Evolutionary conservation across 1,140 invertebrate species (phyloP).

Genomic region (Manduca sexta): DNA sequence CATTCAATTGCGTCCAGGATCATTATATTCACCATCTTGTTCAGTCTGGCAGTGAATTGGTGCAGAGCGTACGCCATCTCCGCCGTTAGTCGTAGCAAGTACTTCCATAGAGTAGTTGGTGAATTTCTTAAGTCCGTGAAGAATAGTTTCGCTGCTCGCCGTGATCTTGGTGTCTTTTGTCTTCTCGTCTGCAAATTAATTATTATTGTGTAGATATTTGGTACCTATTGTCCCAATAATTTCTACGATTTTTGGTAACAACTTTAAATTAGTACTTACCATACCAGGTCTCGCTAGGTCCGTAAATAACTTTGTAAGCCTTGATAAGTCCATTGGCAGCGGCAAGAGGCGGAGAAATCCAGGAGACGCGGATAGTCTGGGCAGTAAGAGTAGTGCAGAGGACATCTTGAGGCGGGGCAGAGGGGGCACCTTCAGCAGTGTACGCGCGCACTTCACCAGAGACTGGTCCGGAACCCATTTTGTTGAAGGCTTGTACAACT

Average conservation of each 20-base stretch:
- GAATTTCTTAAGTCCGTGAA: slow-evolving; percentile 94
- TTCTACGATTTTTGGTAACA: too few relatives aligned
- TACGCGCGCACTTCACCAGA: slow-evolving; percentile 92
- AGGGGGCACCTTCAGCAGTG: slow-evolving; percentile 94
- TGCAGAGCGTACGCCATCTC: slow-evolving; percentile 93
- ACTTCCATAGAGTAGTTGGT: slow-evolving; percentile 99
- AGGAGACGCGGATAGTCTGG: slow-evolving; percentile 93
- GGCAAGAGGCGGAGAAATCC: slow-evolving; percentile 91
- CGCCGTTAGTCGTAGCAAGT: slow-evolving; percentile 93
- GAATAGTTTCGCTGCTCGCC: slow-evolving; percentile 92
- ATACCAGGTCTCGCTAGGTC: slow-evolving; percentile 93
- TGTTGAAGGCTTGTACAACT: slow-evolving; percentile 96
- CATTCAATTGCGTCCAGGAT: too few relatives aligned
- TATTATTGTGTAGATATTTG: too few relatives aligned
- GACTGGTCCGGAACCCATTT: slow-evolving; percentile 92
- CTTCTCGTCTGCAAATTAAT: slow-evolving; percentile 81
- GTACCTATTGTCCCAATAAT: too few relatives aligned
- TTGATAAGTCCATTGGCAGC: slow-evolving; percentile 96
- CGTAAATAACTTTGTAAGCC: slow-evolving; percentile 97
- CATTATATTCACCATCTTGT: slow-evolving; percentile 85
- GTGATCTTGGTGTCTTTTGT: slow-evolving; percentile 93
- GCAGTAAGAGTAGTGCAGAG: slow-evolving; percentile 93
- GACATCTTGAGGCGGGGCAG: slow-evolving; percentile 93
- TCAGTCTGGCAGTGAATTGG: slow-evolving; percentile 96
- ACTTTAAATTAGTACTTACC: slow-evolving; percentile 76